Base-by-base conservation (phyloP, 1,140 invertebrate genomes). In the Caenorhabditis briggsae region DNA sequence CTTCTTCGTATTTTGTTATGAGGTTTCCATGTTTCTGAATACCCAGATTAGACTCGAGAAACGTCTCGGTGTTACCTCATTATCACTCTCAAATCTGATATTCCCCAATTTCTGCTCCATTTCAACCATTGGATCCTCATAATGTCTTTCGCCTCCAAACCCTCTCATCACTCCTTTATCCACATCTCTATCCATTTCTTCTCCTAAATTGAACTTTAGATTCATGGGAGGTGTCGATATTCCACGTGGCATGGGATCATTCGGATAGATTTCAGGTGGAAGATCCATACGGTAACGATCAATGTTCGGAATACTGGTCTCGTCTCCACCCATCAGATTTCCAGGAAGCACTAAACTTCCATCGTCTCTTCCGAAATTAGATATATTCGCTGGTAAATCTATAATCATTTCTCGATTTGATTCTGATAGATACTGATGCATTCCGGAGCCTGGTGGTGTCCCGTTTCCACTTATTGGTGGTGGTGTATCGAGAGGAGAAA, bases 401-500 rank as follows among this genome's bases (percentile, higher is more conserved):
- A 78, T 78, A 18, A 50, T 78, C n/a, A 50, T 50, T 50, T 50
- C 70, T 53, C 46, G n/a, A 78, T 50, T 78, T 50, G 70, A 23
- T 18, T 78, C 46, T 23, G 46, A n/a, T n/a, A 78, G 53, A 53
- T 12, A 78, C 23, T 50, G 70, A 50, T 78, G 43, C 70, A 78
- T 78, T 50, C 46, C 70, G 2, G 46, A n/a, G 1, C 25, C 46
- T 23, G 58, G 82, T 2, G 82, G 82, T 11, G 58, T 59, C 16
- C 70, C 70, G 46, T 43, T 70, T 1, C 64, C 64, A 41, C 20
- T 65, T 3, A 82, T 78, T 48, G 74, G 70, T 23, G 85, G 74
- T 41, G 85, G 85, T 25, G 85, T 82, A 18, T 82, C 70, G 11
- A 86, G n/a, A 14, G 85, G 85, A 18, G 70, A 82, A 50, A 86